Conservation (phyloP, 2,888 invertebrate species). For the Drosophila greeni region DNA sequence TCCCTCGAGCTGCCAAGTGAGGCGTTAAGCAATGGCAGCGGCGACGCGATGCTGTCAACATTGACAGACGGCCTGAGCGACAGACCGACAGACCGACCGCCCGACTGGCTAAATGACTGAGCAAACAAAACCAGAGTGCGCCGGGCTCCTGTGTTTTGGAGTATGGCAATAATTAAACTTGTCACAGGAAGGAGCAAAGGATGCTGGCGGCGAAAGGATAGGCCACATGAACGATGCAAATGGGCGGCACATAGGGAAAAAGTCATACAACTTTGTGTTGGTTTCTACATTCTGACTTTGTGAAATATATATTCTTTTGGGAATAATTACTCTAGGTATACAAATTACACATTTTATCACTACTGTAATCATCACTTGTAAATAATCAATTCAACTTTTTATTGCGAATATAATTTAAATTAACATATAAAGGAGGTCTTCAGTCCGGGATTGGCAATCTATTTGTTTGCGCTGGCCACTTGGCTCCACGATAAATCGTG, state of each 20-base stretch:
- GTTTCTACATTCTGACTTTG: neutral
- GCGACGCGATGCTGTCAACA: slow-evolving; percentile 36
- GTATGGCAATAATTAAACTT: slow-evolving; percentile 63
- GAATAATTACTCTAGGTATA: too few relatives aligned
- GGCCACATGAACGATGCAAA: neutral
- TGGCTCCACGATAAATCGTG: slow-evolving; percentile 62
- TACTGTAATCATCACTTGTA: neutral
- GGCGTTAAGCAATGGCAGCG: slow-evolving; percentile 46
- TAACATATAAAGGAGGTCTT: slow-evolving; percentile 60
- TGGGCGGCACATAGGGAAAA: neutral
- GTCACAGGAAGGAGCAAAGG: slow-evolving; percentile 23
- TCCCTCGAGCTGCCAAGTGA: slow-evolving; percentile 53
- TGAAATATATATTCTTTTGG: neutral
- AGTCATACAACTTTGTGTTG: neutral
- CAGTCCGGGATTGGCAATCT: slow-evolving; percentile 37
- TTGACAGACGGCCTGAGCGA: slow-evolving; percentile 52
- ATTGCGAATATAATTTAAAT: slow-evolving; percentile 41
- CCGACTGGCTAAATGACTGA: slow-evolving; percentile 60
- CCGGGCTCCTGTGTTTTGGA: slow-evolving; percentile 20
- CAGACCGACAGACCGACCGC: slow-evolving; percentile 30
- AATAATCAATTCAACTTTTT: slow-evolving; percentile 11
- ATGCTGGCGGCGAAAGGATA: slow-evolving; percentile 11
- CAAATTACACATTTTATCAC: neutral
- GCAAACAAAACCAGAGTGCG: slow-evolving; percentile 55
- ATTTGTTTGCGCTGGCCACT: slow-evolving; percentile 58